Conservation (phyloP, 2,113 vertebrate species). For the Phylloscopus trochiloides region DNA sequence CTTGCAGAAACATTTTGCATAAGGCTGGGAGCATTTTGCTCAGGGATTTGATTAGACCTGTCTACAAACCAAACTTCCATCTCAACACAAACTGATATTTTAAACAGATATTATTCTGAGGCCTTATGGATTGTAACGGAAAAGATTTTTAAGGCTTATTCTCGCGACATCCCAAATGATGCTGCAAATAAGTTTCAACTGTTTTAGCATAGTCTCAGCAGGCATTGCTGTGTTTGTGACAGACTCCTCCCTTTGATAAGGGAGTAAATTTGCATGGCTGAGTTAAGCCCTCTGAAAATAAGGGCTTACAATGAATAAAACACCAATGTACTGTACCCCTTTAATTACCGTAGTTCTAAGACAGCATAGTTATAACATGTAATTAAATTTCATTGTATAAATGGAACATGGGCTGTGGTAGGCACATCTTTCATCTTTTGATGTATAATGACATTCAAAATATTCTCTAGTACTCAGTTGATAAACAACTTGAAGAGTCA, state of each 20-base stretch:
- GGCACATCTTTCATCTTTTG: constrained; percentile 70
- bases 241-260: constrained; percentile 7
- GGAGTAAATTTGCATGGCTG: constrained; percentile 41
- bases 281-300: constrained; percentile 47
- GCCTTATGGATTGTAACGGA: neutral
- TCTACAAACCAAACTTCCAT: neutral
- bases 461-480: constrained; percentile 71
- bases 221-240: neutral
- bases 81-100: neutral
- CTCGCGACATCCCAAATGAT: neutral
- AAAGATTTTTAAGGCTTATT: neutral
- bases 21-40: neutral
- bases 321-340: constrained; percentile 28
- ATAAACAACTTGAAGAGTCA: constrained; percentile 73
- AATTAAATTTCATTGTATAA: constrained; percentile 72
- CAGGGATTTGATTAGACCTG: neutral
- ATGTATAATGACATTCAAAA: constrained; percentile 76
- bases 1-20: neutral
- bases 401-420: constrained; percentile 64
- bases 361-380: constrained; percentile 58
- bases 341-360: constrained; percentile 60
- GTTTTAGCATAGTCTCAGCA: neutral
- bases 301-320: constrained; percentile 42
- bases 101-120: neutral
- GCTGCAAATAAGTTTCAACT: neutral